Conservation (phyloP, 2,797 vertebrate species). For the Spinibarbus caldwelli region DNA sequence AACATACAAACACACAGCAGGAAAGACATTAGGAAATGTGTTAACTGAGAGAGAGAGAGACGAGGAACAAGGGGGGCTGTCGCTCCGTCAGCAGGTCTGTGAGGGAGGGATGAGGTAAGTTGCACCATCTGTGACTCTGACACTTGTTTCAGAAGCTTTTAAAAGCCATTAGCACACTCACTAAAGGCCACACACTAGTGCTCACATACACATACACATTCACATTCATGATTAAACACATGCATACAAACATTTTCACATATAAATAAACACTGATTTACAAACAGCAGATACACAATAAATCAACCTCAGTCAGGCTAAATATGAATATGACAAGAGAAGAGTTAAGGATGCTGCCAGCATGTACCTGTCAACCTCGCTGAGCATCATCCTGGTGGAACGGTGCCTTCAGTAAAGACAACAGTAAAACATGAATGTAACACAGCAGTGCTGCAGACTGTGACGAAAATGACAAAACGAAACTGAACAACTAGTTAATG, state of each 20-base stretch:
- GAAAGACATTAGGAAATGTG: conserved; percentile 49
- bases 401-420: not conserved
- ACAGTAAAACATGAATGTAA: not conserved
- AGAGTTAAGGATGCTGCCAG: not conserved
- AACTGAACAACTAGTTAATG: not conserved
- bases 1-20: conserved; percentile 51
- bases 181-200: conserved; percentile 48
- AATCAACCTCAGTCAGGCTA: not conserved
- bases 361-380: conserved; percentile 17
- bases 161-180: conserved; percentile 64
- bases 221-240: conserved; percentile 23
- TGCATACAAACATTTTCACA: conserved; percentile 16
- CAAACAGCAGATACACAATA: not conserved
- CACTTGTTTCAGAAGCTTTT: conserved; percentile 58
- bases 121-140: conserved; percentile 64
- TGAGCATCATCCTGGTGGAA: conserved; percentile 12
- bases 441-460: conserved; percentile 4
- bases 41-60: conserved; percentile 53
- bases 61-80: conserved; percentile 58
- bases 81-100: conserved; percentile 54
- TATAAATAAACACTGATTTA: conserved; percentile 1
- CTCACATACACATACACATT: conserved; percentile 11
- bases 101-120: conserved; percentile 65
- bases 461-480: not conserved
- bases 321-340: conserved; percentile 12